Evolutionary conservation across 2,797 vertebrate genomes (phyloP).

Genomic region (Denticeps clupeoides): DNA sequence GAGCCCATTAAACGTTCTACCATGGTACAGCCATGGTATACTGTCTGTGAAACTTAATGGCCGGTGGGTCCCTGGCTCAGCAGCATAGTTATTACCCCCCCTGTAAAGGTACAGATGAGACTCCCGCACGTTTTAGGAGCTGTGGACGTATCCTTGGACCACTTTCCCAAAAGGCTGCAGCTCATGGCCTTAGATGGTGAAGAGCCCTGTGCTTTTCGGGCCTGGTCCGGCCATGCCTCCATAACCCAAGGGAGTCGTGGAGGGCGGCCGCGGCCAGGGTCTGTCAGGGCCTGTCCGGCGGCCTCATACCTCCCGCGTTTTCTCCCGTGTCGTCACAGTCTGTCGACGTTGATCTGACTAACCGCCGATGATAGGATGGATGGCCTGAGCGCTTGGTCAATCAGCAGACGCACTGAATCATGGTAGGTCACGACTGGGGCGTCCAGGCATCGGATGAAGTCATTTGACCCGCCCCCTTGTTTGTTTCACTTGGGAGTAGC

Average conservation of each 20-base stretch:
- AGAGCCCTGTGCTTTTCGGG: constrained; percentile 4
- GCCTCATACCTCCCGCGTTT: constrained; percentile 24
- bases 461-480: constrained; percentile 19
- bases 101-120: neutral
- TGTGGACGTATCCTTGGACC: constrained; percentile 12
- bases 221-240: constrained; percentile 9
- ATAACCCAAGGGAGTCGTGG: constrained; percentile 12
- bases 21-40: neutral
- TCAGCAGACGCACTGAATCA: constrained; percentile 30
- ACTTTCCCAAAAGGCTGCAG: constrained; percentile 4
- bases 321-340: constrained; percentile 47
- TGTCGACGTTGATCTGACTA: constrained; percentile 34
- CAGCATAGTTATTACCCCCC: neutral
- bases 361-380: constrained; percentile 35
- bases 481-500: constrained; percentile 32
- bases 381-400: constrained; percentile 28
- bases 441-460: constrained; percentile 4
- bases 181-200: constrained; percentile 46
- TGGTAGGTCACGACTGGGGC: neutral
- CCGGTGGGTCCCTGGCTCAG: neutral
- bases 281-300: constrained; percentile 18
- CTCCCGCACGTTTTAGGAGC: constrained; percentile 22
- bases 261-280: constrained; percentile 8
- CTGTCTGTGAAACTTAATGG: neutral
- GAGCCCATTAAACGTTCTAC: too few relatives aligned